Evolutionary conservation across 2,888 invertebrate genomes (phyloP), one percentile per base, ranked within the genome.

Genomic region (Monoplex corrugatus): DNA sequence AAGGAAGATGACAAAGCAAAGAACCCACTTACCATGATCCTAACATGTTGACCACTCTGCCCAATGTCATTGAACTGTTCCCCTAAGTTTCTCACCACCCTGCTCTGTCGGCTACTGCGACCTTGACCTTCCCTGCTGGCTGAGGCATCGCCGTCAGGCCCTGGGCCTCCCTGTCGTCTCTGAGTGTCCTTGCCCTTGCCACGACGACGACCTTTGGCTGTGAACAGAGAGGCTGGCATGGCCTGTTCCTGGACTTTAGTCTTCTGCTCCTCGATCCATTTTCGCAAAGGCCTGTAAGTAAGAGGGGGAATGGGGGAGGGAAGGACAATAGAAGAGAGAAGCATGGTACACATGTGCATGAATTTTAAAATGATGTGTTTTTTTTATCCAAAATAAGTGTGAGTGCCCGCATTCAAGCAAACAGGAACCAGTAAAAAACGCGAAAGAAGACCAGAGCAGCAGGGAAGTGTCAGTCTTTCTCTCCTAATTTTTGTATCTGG

Each of bases 211-310:
- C 84, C 84, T 35, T 50, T 84, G 35, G 57, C 84, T 1, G 84
- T 84, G 84, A 84, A 84, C 84, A 57, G 50, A 19, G 84, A 84
- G 35, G 84, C 84, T 8, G 84, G 84, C 84, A 84, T 50, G 82
- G 82, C 45, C 3, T 45, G 84, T 23, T 87, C n/a, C 45, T 68
- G 57, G 87, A 87, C 44, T 87, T 87, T 75, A 1, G 19, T 45
- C 44, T n/a, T 35, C 83, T 89, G 57, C 23, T 87, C 43, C 35
- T 80, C 86, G 19, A 93, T 90, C 93, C 93, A 94, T 85, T 93
- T 93, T 43, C 92, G 88, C 63, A 94, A 88, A 16, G 89, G 90
- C 90, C 93, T 93, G 83, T 44, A 6, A 68, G 35, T 84, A 72
- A 88, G 23, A 23, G 44, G 44, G 68, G 13, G 10, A 8, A 50